A percentile compares a stretch with the other conserved stretches of the same genome.
Conservation (phyloP, 2,888 invertebrate genomes). For the Choristoneura rosaceana region DNA sequence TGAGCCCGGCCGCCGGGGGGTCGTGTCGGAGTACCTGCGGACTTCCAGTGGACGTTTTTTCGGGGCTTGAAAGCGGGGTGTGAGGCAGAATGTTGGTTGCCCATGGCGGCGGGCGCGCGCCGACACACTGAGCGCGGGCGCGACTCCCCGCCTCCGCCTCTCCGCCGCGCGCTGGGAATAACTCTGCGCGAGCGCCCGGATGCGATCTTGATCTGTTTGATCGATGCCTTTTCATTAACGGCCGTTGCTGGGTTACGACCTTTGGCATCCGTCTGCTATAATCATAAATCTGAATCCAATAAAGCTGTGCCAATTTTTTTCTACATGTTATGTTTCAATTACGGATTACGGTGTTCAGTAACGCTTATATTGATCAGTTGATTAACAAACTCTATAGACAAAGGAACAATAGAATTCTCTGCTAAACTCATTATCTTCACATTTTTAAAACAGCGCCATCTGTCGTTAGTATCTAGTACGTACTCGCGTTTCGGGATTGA, state of each 20-base stretch:
- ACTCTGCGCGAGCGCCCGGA: slow-evolving; percentile 70
- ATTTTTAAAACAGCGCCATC: slow-evolving; percentile 27
- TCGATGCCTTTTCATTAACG: slow-evolving; percentile 69
- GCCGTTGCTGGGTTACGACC: slow-evolving; percentile 55
- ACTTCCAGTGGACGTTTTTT: slow-evolving; percentile 94
- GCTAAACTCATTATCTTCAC: not conserved
- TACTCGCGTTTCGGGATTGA: not conserved
- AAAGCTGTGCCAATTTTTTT: slow-evolving; percentile 31
- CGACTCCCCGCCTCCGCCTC: slow-evolving; percentile 55
- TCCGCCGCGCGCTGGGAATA: slow-evolving; percentile 71
- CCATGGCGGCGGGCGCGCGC: slow-evolving; percentile 84
- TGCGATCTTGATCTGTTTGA: slow-evolving; percentile 73
- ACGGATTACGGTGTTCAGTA: not conserved
- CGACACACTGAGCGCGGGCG: slow-evolving; percentile 75
- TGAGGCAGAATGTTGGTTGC: slow-evolving; percentile 82
- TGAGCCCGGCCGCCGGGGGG: slow-evolving; percentile 28
- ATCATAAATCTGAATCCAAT: slow-evolving; percentile 42
- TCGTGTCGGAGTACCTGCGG: slow-evolving; percentile 87
- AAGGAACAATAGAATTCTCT: not conserved
- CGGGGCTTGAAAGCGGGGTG: slow-evolving; percentile 84
- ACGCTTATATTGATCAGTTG: slow-evolving; percentile 13
- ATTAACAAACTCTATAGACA: not conserved
- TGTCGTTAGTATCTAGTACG: not conserved
- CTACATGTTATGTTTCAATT: slow-evolving; percentile 11
- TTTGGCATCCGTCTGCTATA: slow-evolving; percentile 57